Evolutionary conservation across 2,888 invertebrate species (phyloP), one percentile per base, ranked within the genome.

Genomic region (Rhaphigaster nebulosa): DNA sequence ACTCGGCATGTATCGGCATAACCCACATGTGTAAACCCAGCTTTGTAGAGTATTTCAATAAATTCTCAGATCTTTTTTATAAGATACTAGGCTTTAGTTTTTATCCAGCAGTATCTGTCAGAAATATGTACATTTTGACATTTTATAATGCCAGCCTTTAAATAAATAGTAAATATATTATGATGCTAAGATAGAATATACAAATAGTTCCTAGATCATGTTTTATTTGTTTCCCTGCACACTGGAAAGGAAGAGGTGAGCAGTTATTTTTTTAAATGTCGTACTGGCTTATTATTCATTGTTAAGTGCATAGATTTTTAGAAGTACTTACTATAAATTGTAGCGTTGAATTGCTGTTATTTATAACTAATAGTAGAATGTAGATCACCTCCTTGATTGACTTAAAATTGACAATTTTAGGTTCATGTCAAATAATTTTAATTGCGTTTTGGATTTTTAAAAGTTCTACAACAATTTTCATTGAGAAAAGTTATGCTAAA

Each of bases 181-280:
- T 45, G 23, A 41, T 50, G 13, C 13, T n/a, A 15, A 26, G n/a
- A 45, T 26, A 26, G 41, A 41, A 38, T 41, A 80, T 41, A n/a
- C 0, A 20, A 38, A 76, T 76, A 76, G 45, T 50, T 45, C 45
- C 45, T 45, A 41, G 84, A 84, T 84, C 10, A 84, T n/a, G 6
- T 45, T 45, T 84, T 84, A n/a, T n/a, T 84, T 45, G 3, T n/a
- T 84, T 50, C n/a, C n/a, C n/a, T 26, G 26, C 45, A 45, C 3
- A 45, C 41, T 84, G 41, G 84, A 84, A 45, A 84, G 84, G 84
- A 84, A n/a, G 84, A 84, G 84, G 84, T 84, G 84, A 84, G 84
- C 45, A n/a, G 15, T 38, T 65, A 76, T 76, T 76, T 38, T 76
- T 76, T 38, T 76, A 23, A n/a, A 29, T 76, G 38, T 34, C 34